Percentiles rank a stretch among this genome's conserved stretches.
phyloP scores from a whole-genome alignment of 2,797 vertebrate species.

The Lophotriccus pileatus region DNA sequence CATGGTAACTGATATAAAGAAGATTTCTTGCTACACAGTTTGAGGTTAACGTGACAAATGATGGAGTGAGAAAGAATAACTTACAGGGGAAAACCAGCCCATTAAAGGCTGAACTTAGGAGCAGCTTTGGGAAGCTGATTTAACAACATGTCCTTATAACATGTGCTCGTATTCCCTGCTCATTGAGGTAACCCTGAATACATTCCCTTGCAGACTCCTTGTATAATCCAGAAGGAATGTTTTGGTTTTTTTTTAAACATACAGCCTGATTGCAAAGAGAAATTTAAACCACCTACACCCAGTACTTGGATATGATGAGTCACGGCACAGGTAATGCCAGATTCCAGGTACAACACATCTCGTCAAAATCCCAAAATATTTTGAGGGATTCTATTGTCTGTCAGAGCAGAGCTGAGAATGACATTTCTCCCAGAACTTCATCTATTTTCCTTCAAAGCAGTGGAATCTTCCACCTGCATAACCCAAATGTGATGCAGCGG shows the following conservation, averaged over 20 bases:
- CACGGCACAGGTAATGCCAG: neutral
- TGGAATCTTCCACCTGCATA: neutral
- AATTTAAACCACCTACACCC: neutral
- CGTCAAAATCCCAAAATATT: neutral
- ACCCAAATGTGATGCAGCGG: accelerated
- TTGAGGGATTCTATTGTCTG: neutral
- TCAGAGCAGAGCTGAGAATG: neutral
- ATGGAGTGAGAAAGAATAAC: constrained; percentile 30
- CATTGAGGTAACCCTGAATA: neutral
- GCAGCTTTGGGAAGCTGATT: neutral
- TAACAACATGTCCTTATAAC: neutral
- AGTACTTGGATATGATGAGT: accelerated
- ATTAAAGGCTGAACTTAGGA: neutral
- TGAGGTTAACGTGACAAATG: constrained; percentile 70
- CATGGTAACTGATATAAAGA: constrained; percentile 81
- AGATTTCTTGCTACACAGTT: constrained; percentile 73
- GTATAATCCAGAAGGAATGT: neutral
- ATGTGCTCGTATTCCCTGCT: neutral
- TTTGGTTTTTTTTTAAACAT: neutral
- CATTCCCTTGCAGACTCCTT: neutral
- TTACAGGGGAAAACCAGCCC: neutral
- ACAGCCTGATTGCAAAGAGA: neutral
- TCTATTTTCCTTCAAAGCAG: neutral
- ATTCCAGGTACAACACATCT: neutral
- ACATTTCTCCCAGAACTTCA: neutral